Base-by-base conservation (phyloP, 2,113 vertebrate species). In the Campylorhamphus procurvoides region DNA sequence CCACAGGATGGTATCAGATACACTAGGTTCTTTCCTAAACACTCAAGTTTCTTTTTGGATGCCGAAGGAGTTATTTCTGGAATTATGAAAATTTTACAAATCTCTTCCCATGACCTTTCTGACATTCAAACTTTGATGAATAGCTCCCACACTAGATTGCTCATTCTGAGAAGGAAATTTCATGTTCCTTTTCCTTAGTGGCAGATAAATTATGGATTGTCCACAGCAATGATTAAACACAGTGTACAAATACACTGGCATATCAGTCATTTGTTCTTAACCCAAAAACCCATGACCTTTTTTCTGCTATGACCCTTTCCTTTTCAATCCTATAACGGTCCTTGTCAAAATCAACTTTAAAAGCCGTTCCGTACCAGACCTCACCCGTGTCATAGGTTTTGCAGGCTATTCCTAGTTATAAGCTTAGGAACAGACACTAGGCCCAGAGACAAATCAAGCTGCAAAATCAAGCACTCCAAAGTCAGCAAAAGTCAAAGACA, bases 91-190 rank as follows among this genome's bases (percentile, higher is more conserved):
- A 96, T 96, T 95, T 96, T 81, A 95, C 93, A 91, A 92, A 96
- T 96, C 94, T 96, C 94, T 97, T 97, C 97, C 95, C 96, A 97
- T 96, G 97, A 97, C 95, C 96, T 84, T 94, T 89, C 47, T 96
- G 96, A 96, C 96, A 94, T 93, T 84, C 60, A 50, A 91, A 94
- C 90, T 93, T 84, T 94, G 75, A 91, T 84, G 91, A 96, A 95
- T 74, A 88, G 81, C 95, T 96, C 95, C 94, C 94, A 96, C 81
- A 97, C 71, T 59, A 69, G 64, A 78, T 16, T 93, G 81, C 62
- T 94, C 92, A 67, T 81, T 96, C 88, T 44, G 46, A 95, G 87
- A 94, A 91, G 82, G 89, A 95, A 96, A 94, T 94, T 94, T 94
- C 79, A 68, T 80, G 86, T 78, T 89, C 94, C 85, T 94, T 95